Conservation (phyloP, 2,888 invertebrate species). For the Pachydiplax longipennis region DNA sequence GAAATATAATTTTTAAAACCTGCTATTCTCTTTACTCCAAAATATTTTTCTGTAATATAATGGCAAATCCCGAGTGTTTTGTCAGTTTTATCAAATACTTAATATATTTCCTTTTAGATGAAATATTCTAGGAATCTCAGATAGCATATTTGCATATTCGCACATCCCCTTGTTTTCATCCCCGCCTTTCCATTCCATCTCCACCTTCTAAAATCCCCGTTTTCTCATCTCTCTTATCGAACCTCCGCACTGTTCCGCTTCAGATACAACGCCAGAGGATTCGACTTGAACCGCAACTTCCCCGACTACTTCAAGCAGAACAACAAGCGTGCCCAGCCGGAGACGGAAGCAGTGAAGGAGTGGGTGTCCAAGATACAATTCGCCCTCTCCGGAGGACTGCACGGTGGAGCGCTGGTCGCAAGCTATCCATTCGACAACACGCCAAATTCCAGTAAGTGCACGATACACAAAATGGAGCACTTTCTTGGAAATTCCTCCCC, state of each 20-base stretch:
- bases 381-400: constrained; percentile 91
- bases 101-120: too few relatives aligned
- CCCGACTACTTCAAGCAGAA: constrained; percentile 91
- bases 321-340: constrained; percentile 88
- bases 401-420: constrained; percentile 94
- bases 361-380: constrained; percentile 95
- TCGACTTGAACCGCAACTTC: constrained; percentile 94
- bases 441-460: constrained; percentile 86
- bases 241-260: constrained; percentile 46
- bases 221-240: background rate
- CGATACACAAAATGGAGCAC: background rate
- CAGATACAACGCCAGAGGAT: constrained; percentile 86
- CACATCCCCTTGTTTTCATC: too few relatives aligned
- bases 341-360: constrained; percentile 91
- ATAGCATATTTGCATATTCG: too few relatives aligned
- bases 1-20: too few relatives aligned
- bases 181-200: too few relatives aligned
- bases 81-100: too few relatives aligned
- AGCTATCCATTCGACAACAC: constrained; percentile 98
- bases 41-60: too few relatives aligned
- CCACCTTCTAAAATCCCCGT: too few relatives aligned
- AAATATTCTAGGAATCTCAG: too few relatives aligned
- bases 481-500: too few relatives aligned
- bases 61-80: too few relatives aligned
- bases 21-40: too few relatives aligned